Evolutionary conservation across 35 echinoderm and acorn worm genomes (phyloP).

Genomic region (Ophioderma brevispina): DNA sequence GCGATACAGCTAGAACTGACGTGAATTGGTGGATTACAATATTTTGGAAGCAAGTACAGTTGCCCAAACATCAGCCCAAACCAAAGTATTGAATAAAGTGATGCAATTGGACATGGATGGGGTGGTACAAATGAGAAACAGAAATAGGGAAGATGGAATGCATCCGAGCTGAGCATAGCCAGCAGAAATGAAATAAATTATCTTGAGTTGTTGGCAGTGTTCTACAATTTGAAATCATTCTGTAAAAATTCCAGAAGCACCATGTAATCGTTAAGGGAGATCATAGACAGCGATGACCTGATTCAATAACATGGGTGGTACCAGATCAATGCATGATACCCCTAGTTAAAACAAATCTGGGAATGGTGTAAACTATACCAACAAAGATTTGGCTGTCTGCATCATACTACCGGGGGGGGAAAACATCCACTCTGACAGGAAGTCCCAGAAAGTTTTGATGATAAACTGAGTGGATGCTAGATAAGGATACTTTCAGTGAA

Average conservation of each 20-base stretch:
- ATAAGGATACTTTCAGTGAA: conserved; percentile 9
- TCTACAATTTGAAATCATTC: conserved; percentile 52
- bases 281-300: conserved; percentile 62
- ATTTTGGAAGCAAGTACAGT: background rate
- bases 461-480: conserved; percentile 58
- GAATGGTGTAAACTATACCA: conserved; percentile 46
- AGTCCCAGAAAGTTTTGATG: conserved; percentile 35
- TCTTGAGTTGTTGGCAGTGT: conserved; percentile 37
- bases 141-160: conserved; percentile 64
- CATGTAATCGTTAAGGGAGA: conserved; percentile 57
- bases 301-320: conserved; percentile 66
- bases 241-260: conserved; percentile 11
- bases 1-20: conserved; percentile 27
- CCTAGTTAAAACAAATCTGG: conserved; percentile 59
- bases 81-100: conserved; percentile 41
- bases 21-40: conserved; percentile 67
- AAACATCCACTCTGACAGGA: conserved; percentile 16
- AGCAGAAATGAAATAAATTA: conserved; percentile 49
- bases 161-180: conserved; percentile 2
- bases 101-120: conserved; percentile 61
- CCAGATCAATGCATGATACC: conserved; percentile 56
- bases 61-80: background rate
- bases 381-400: conserved; percentile 36
- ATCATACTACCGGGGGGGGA: conserved; percentile 19
- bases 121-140: conserved; percentile 60